Conservation (phyloP, 2,888 invertebrate species). For the Eumacrocentrus americanus region DNA sequence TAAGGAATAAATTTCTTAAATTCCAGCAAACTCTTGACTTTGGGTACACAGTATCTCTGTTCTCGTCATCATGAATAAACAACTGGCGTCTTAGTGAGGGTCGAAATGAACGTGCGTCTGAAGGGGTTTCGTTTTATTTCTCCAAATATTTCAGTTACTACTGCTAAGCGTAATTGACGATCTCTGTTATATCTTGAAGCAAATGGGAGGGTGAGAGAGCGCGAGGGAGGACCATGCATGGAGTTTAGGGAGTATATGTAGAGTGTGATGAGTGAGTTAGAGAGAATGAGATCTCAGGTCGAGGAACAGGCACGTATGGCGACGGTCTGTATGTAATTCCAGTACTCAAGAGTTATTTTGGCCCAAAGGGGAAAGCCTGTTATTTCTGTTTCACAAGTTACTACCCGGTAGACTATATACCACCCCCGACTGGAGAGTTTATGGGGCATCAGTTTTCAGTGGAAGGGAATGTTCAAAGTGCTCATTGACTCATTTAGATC, state of each 20-base stretch:
- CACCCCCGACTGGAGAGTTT: slow-evolving; percentile 31
- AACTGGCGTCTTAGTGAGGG: not conserved
- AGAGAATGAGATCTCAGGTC: slow-evolving; percentile 3
- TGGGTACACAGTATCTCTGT: not conserved
- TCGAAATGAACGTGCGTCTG: slow-evolving; percentile 6
- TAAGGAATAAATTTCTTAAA: too few relatives aligned
- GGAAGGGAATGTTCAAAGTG: not conserved
- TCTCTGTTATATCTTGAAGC: not conserved
- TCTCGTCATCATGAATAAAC: slow-evolving; percentile 4
- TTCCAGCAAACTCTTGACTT: too few relatives aligned
- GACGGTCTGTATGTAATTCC: slow-evolving; percentile 31
- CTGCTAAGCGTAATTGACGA: not conserved
- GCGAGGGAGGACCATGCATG: not conserved
- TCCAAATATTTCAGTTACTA: slow-evolving; percentile 1
- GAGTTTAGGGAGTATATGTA: not conserved
- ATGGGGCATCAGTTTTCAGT: slow-evolving; percentile 8
- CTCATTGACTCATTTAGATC: not conserved
- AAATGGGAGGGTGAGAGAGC: too few relatives aligned
- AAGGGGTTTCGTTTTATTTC: not conserved
- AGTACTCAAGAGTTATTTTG: slow-evolving; percentile 47
- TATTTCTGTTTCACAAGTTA: slow-evolving; percentile 53
- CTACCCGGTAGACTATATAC: slow-evolving; percentile 38
- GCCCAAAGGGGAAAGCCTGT: slow-evolving; percentile 41
- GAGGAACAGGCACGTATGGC: not conserved
- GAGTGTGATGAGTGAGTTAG: not conserved